Base-by-base conservation (phyloP, 2,113 vertebrate genomes). In the Pipra filicauda region DNA sequence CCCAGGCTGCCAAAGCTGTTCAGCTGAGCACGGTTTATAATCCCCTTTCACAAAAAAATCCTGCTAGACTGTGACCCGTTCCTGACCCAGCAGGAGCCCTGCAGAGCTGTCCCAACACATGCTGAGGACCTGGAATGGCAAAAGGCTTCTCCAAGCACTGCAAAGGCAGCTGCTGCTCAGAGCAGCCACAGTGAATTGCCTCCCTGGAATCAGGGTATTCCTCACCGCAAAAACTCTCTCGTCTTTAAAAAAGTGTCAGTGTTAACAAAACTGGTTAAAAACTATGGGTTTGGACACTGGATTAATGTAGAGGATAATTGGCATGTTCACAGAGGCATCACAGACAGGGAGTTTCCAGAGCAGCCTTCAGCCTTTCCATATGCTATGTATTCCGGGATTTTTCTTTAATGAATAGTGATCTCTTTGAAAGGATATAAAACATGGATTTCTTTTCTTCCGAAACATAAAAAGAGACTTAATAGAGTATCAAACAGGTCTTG, bases 401-500 rank as follows among this genome's bases (percentile, higher is more conserved):
- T 67, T 43, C 80, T 57, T 64, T 72, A 88, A 95, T 49, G 39
- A 87, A 39, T 4, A 35, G 5, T 9, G 35, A 90, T 88, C 66
- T 43, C 76, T 78, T 49, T 44, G 57, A 65, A 75, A 95, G 83
- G n/a, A 30, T n/a, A n/a, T 43, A 93, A 92, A 91, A 35, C 61
- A 58, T 1, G 31, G 69, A 89, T 92, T 94, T 92, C 55, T 81
- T 92, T 96, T 84, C 81, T 95, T 24, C n/a, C 52, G 33, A 72
- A 79, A 59, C 76, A 95, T 74, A 86, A 93, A 95, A 79, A 84
- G 37, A 51, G 28, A 14, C 37, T 88, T 85, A 64, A 7, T 85
- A 44, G 78, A 77, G 43, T 24, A 83, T 62, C 92, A 94, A 92
- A 72, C 39, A 69, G 69, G 88, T 72, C 89, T 80, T 71, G 70